Conservation (phyloP, 2,888 invertebrate genomes). For the Trachelus tabidus region DNA sequence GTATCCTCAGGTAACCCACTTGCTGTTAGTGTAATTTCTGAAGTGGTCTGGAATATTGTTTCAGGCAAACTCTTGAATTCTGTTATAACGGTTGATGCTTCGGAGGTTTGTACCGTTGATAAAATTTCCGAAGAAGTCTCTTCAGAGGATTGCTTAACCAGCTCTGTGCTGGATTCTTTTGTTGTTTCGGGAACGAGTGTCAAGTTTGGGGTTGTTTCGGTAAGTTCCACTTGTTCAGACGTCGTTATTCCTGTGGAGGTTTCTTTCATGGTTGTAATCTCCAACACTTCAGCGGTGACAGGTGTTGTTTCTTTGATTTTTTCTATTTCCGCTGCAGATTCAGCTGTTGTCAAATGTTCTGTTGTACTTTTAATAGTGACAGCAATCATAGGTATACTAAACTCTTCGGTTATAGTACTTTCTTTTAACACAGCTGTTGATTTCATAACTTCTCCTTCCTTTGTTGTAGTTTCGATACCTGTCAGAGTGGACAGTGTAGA, state of each 20-base stretch:
- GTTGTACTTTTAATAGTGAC: not conserved
- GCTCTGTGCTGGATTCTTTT: not conserved
- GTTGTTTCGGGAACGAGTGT: not conserved
- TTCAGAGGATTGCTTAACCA: too few relatives aligned
- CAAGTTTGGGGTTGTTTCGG: not conserved
- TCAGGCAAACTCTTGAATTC: not conserved
- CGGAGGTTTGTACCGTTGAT: constrained; percentile 6
- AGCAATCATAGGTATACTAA: not conserved
- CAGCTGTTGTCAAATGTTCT: not conserved
- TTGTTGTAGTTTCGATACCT: constrained; percentile 29
- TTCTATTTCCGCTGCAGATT: constrained; percentile 9
- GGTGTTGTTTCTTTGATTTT: constrained; percentile 1
- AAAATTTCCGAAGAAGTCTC: too few relatives aligned
- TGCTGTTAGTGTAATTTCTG: too few relatives aligned
- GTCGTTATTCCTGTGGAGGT: not conserved
- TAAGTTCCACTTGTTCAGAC: not conserved
- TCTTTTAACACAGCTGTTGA: not conserved
- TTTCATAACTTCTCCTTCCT: constrained; percentile 3
- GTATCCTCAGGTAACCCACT: too few relatives aligned
- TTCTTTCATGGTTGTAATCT: not conserved
- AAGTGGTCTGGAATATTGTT: too few relatives aligned
- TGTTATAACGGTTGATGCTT: not conserved
- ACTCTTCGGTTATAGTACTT: too few relatives aligned
- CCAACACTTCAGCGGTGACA: not conserved
- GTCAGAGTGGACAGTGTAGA: constrained; percentile 37